A percentile compares a stretch with the other conserved stretches of the same genome.
Conservation (phyloP, 2,888 invertebrate species). For the Cheilosia urbana region DNA sequence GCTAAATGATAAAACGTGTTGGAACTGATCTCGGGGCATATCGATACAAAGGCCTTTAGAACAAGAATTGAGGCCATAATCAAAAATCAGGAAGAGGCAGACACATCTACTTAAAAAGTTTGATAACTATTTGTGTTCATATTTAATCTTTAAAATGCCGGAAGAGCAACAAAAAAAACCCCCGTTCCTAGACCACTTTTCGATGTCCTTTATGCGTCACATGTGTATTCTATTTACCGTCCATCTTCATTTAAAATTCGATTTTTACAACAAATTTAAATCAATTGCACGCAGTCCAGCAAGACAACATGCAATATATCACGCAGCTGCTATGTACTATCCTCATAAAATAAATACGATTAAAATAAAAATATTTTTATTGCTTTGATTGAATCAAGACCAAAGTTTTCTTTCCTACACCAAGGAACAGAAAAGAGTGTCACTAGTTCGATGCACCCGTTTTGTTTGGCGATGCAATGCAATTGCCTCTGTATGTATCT, state of each 20-base stretch:
- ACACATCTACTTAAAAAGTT: too few relatives aligned
- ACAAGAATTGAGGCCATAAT: too few relatives aligned
- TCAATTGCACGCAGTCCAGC: not conserved
- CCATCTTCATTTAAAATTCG: conserved; percentile 31
- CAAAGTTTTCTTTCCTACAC: conserved; percentile 45
- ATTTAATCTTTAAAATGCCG: not conserved
- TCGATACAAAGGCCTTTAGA: too few relatives aligned
- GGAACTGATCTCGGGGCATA: too few relatives aligned
- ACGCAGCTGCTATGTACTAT: not conserved
- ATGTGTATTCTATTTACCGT: not conserved
- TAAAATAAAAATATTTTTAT: conserved; percentile 65
- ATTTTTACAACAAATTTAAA: not conserved
- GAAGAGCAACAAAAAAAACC: not conserved
- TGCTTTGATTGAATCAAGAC: conserved; percentile 69
- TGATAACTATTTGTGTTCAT: too few relatives aligned
- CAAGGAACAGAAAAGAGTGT: conserved; percentile 34
- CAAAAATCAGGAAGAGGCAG: too few relatives aligned
- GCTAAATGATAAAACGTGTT: too few relatives aligned
- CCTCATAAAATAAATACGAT: conserved; percentile 34
- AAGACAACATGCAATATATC: conserved; percentile 1
- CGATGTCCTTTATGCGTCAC: not conserved
- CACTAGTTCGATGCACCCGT: not conserved
- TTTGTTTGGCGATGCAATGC: too few relatives aligned
- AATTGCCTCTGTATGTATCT: conserved; percentile 43
- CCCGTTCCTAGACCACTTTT: not conserved